Evolutionary conservation across 2,113 vertebrate species (phyloP).

Genomic region (Ceuthmochares aereus): DNA sequence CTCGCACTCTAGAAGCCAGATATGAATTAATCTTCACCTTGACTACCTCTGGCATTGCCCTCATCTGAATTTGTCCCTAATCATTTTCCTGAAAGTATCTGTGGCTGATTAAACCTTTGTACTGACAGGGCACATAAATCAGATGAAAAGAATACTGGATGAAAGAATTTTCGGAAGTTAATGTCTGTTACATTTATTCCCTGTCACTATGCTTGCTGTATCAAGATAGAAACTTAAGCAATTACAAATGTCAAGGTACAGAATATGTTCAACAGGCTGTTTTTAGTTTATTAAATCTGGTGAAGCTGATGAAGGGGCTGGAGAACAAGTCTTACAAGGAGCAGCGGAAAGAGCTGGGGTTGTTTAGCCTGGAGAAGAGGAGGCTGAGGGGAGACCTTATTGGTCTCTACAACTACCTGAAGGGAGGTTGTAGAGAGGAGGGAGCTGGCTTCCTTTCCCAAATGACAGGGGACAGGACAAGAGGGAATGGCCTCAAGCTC

Average conservation of each 20-base stretch:
- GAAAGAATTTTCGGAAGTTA: neutral
- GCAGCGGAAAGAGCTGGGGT: too few species aligned
- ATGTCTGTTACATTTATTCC: neutral
- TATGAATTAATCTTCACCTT: slow-evolving; percentile 35
- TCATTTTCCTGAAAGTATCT: neutral
- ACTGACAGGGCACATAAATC: neutral
- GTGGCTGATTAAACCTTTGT: slow-evolving; percentile 4
- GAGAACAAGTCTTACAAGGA: too few species aligned
- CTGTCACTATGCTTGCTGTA: neutral
- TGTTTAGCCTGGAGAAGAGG: too few species aligned
- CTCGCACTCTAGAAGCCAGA: neutral
- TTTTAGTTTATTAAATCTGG: neutral
- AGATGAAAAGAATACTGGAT: neutral
- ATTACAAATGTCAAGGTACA: neutral
- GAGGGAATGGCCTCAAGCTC: too few species aligned
- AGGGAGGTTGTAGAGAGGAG: too few species aligned
- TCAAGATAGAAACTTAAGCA: neutral
- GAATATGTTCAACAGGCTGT: neutral
- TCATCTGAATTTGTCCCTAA: neutral
- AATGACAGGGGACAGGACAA: too few species aligned
- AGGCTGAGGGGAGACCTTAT: too few species aligned
- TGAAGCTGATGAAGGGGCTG: too few species aligned
- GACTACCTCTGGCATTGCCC: neutral
- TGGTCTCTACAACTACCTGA: too few species aligned
- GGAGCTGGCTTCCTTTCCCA: too few species aligned